phyloP scores from a whole-genome alignment of 2,888 invertebrate species.

The Euproctis similis region DNA sequence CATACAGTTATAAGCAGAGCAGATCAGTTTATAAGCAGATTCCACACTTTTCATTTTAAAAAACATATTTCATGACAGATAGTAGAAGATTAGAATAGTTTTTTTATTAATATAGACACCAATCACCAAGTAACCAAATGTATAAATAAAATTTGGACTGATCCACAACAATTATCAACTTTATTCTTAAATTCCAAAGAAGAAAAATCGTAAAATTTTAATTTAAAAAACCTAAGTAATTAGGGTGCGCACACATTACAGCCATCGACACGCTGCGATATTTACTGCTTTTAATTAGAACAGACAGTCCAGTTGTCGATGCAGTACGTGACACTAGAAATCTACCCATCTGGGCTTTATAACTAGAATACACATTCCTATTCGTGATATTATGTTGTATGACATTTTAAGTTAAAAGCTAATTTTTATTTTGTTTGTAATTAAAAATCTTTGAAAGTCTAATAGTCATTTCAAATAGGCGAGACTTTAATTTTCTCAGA shows the following conservation, averaged over 20 bases:
- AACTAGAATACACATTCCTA: slow-evolving; percentile 3
- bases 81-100: too few species aligned
- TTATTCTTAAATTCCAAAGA: slow-evolving; percentile 7
- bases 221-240: slow-evolving; percentile 23
- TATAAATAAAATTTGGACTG: too few species aligned
- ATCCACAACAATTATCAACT: neutral
- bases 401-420: too few species aligned
- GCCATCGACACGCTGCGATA: slow-evolving; percentile 25
- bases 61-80: too few species aligned
- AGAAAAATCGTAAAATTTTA: slow-evolving; percentile 15
- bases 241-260: slow-evolving; percentile 25
- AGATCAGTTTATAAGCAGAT: too few species aligned
- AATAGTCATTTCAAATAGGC: too few species aligned
- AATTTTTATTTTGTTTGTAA: neutral
- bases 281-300: slow-evolving; percentile 57
- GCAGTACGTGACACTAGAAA: slow-evolving; percentile 19
- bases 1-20: too few species aligned
- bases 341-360: slow-evolving; percentile 16
- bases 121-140: too few species aligned
- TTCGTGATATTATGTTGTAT: too few species aligned
- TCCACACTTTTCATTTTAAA: too few species aligned
- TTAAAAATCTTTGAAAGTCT: slow-evolving; percentile 3
- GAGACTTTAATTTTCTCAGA: too few species aligned
- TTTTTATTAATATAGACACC: too few species aligned
- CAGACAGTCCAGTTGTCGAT: slow-evolving; percentile 8